Conservation (phyloP, 1,140 invertebrate species). For the Heliconius hermathena region DNA sequence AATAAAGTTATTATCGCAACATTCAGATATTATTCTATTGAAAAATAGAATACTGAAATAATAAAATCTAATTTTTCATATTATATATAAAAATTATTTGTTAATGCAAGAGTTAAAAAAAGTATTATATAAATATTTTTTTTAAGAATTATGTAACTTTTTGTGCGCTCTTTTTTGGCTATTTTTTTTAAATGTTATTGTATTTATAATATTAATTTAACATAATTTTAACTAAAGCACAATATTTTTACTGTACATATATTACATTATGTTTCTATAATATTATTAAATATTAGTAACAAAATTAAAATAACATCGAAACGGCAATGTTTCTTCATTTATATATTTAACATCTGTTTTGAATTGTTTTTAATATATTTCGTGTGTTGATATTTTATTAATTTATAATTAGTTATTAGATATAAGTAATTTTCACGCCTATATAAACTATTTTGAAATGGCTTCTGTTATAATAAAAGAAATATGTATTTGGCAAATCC, state of each 20-base stretch:
- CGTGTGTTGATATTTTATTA: background rate
- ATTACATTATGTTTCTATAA: background rate
- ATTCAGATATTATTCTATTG: too few species aligned
- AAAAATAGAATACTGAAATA: too few species aligned
- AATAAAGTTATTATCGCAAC: background rate
- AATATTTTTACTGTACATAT: background rate
- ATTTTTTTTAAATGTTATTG: background rate
- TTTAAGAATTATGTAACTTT: background rate
- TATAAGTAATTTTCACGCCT: background rate
- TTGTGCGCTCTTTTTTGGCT: background rate
- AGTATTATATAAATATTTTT: background rate
- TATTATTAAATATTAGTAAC: background rate
- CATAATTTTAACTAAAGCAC: background rate
- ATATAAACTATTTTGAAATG: background rate
- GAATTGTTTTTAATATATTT: background rate
- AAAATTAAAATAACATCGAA: background rate
- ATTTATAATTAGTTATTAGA: background rate
- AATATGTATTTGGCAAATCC: background rate
- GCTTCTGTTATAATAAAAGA: background rate
- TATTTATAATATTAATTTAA: background rate
- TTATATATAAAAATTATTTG: too few species aligned
- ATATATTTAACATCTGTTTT: background rate
- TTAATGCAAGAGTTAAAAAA: background rate
- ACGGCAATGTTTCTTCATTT: conserved; percentile 1
- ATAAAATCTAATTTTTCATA: too few species aligned